Evolutionary conservation across 1,140 invertebrate species (phyloP).

Genomic region (Riptortus pedestris): DNA sequence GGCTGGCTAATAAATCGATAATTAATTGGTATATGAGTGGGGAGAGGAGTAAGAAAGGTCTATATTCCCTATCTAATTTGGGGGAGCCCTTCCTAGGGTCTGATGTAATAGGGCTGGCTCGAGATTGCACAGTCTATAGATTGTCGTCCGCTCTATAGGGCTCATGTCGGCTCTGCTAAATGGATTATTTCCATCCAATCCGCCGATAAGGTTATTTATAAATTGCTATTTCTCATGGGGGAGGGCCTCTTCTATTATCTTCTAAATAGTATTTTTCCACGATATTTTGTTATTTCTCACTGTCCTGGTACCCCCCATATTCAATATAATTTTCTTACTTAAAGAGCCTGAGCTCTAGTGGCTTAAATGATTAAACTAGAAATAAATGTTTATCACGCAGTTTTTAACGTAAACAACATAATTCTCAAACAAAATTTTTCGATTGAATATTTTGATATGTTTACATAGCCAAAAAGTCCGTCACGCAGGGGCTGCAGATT

Average conservation of each 20-base stretch:
- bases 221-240: background rate
- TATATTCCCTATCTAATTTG: constrained; percentile 7
- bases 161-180: background rate
- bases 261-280: too few species aligned
- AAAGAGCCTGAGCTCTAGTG: too few species aligned
- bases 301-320: too few species aligned
- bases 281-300: background rate
- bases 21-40: constrained; percentile 15
- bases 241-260: too few species aligned
- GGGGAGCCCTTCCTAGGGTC: background rate
- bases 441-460: too few species aligned
- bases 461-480: too few species aligned
- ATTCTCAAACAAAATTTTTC: too few species aligned
- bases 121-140: background rate
- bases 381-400: too few species aligned
- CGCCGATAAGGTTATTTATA: background rate
- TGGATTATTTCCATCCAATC: background rate
- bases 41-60: background rate
- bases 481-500: too few species aligned
- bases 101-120: background rate
- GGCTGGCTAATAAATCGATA: constrained; percentile 16
- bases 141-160: background rate
- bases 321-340: too few species aligned
- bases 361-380: too few species aligned
- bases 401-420: too few species aligned